Evolutionary conservation across 2,797 vertebrate genomes (phyloP), one percentile per base, ranked within the genome.

Genomic region (Anniella stebbinsi): DNA sequence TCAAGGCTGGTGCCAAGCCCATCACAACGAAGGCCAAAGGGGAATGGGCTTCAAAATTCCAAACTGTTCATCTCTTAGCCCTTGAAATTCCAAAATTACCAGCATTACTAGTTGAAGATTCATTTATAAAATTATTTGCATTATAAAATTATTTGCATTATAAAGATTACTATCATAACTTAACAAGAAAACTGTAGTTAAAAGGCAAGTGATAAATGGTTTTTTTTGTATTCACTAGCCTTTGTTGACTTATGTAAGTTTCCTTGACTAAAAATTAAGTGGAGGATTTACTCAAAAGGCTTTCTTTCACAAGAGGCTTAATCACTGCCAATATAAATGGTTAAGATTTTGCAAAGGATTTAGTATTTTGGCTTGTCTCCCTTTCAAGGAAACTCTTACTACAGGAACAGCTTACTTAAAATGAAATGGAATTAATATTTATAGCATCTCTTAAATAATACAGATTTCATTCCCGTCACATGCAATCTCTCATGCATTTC

Each of bases 341-440:
- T 2, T 48, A 85, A 4, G 0, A 1, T 48, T 90, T 69, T 80
- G 67, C 66, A 87, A 92, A 92, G 7, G 81, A 63, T 85, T 88
- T 80, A 88, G 54, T 66, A 82, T 67, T 63, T 70, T 63, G 23
- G 70, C 51, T 92, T 86, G 75, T 70, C 86, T 77, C 15, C 77
- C 28, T 92, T 92, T 70, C 91, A 94, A 91, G 25, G 84, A 87
- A 93, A 85, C 45, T 87, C 48, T 90, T 81, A 88, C 18, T 90
- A 80, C 23, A 73, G 4, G 11, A 21, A 28, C 18, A 88, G 10
- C 1, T 86, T 78, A 91, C 84, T 87, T 82, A 87, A 92, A 93
- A 89, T 89, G 77, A 93, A 94, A 89, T 33, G 2, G 3, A 94
- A 95, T 93, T 92, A 91, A 87, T 94, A 95, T 91, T 91, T 92